Percentiles rank a stretch among this genome's conserved stretches.
phyloP scores from a whole-genome alignment of 1,140 invertebrate species.

The Temnothorax longispinosus region DNA sequence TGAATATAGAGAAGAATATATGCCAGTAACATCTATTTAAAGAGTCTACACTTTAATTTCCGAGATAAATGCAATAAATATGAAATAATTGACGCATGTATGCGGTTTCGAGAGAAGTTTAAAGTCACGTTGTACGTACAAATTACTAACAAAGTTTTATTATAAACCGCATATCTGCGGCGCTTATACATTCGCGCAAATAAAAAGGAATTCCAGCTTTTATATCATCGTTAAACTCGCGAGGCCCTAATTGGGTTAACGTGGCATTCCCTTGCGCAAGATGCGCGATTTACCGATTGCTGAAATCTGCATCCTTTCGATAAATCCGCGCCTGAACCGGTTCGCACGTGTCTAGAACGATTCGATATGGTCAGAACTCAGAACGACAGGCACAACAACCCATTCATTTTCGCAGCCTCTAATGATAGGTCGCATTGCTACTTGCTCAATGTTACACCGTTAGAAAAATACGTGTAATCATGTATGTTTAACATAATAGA shows the following conservation, averaged over 20 bases:
- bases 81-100: background rate
- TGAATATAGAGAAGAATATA: background rate
- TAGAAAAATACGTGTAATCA: slow-evolving; percentile 13
- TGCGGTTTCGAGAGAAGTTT: background rate
- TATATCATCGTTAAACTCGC: slow-evolving; percentile 24
- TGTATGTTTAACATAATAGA: background rate
- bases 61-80: background rate
- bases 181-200: background rate
- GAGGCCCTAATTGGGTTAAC: slow-evolving; percentile 13
- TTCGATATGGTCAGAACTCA: background rate
- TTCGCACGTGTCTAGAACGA: slow-evolving; percentile 17
- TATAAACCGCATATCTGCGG: background rate
- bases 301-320: slow-evolving; percentile 62
- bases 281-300: slow-evolving; percentile 54
- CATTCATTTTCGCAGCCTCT: slow-evolving; percentile 52
- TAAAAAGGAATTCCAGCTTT: slow-evolving; percentile 19
- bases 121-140: too few relatives aligned
- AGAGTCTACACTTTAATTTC: background rate
- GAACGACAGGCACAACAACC: background rate
- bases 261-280: slow-evolving; percentile 47
- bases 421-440: slow-evolving; percentile 44
- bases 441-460: slow-evolving; percentile 58
- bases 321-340: slow-evolving; percentile 63
- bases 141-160: background rate
- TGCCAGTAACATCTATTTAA: background rate